These are phyloP conservation scores for Heteropelma amictum DNA, from an alignment of 2,888 invertebrate genomes.

Conservation along the genomic window DNA sequence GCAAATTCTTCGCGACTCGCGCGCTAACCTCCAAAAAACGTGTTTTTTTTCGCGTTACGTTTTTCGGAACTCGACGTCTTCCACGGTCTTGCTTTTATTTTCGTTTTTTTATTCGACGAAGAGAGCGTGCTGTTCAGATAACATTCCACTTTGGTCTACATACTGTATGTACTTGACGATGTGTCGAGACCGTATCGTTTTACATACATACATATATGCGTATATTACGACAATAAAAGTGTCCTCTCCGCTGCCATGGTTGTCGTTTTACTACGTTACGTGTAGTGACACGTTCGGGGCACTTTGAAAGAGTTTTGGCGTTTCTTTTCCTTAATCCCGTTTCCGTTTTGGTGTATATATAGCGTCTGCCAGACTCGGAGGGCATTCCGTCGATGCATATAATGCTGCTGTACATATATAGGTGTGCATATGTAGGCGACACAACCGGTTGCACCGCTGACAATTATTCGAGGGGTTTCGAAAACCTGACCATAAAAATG, in stretches of 20 bases:
- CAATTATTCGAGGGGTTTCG: conserved; percentile 58
- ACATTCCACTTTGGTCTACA: too few relatives aligned
- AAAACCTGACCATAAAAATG: conserved; percentile 58
- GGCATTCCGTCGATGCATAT: conserved; percentile 1
- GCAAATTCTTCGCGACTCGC: too few relatives aligned
- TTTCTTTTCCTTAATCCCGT: conserved; percentile 38
- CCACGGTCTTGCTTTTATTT: too few relatives aligned
- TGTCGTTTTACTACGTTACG: conserved; percentile 30
- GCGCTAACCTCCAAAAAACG: too few relatives aligned
- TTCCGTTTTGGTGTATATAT: conserved; percentile 40
- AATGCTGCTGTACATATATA: conserved; percentile 30
- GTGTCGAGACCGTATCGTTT: too few relatives aligned
- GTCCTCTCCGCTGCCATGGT: neutral
- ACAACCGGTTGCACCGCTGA: conserved; percentile 61
- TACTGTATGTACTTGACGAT: too few relatives aligned
- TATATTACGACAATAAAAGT: conserved; percentile 18
- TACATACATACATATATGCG: neutral
- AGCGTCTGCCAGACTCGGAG: neutral
- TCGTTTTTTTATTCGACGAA: too few relatives aligned
- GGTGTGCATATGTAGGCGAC: conserved; percentile 16
- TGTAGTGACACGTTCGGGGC: neutral
- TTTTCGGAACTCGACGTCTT: too few relatives aligned
- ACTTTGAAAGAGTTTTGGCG: conserved; percentile 28
- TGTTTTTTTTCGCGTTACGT: too few relatives aligned
- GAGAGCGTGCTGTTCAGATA: too few relatives aligned